A percentile compares a stretch with the other conserved stretches of the same genome.
These are phyloP conservation scores for Portevinia maculata DNA, from an alignment of 2,888 invertebrate species.

Conservation along the genomic window DNA sequence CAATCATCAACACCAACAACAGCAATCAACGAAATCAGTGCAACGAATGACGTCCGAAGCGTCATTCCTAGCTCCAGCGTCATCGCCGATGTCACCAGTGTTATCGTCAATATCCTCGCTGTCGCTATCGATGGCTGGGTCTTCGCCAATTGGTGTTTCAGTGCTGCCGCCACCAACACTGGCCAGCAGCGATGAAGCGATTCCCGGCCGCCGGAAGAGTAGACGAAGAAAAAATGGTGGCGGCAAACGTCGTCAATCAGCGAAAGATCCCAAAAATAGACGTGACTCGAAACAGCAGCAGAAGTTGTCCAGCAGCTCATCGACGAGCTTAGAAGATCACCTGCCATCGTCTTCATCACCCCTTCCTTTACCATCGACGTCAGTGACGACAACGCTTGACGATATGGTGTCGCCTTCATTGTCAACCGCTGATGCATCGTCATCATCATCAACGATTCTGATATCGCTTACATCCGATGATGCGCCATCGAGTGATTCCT, in stretches of 20 bases:
- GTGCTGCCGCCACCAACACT: conserved; percentile 75
- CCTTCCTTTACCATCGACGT: conserved; percentile 30
- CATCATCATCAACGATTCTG: conserved; percentile 51
- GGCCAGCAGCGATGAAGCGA: conserved; percentile 75
- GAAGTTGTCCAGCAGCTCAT: conserved; percentile 55
- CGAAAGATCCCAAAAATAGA: conserved; percentile 72
- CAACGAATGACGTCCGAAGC: conserved; percentile 56
- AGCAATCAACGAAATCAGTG: conserved; percentile 76
- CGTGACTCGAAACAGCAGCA: conserved; percentile 57
- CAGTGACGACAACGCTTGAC: conserved; percentile 24
- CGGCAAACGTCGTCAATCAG: conserved; percentile 51
- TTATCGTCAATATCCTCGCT: conserved; percentile 49
- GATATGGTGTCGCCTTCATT: conserved; percentile 50
- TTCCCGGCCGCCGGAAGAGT: conserved; percentile 76
- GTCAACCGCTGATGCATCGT: conserved; percentile 45
- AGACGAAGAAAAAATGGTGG: conserved; percentile 76
- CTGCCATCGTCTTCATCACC: conserved; percentile 35
- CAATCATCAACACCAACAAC: conserved; percentile 75
- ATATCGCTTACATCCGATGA: conserved; percentile 31
- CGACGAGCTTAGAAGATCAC: conserved; percentile 44
- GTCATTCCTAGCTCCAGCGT: conserved; percentile 74
- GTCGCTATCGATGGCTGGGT: conserved; percentile 58
- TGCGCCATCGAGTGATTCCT: conserved; percentile 2
- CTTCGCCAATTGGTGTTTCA: conserved; percentile 48
- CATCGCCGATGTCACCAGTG: conserved; percentile 61